Percentiles rank a stretch among this genome's conserved stretches.
Evolutionary conservation across 2,797 vertebrate genomes (phyloP).

Genomic region (Melanotaenia nigrans): DNA sequence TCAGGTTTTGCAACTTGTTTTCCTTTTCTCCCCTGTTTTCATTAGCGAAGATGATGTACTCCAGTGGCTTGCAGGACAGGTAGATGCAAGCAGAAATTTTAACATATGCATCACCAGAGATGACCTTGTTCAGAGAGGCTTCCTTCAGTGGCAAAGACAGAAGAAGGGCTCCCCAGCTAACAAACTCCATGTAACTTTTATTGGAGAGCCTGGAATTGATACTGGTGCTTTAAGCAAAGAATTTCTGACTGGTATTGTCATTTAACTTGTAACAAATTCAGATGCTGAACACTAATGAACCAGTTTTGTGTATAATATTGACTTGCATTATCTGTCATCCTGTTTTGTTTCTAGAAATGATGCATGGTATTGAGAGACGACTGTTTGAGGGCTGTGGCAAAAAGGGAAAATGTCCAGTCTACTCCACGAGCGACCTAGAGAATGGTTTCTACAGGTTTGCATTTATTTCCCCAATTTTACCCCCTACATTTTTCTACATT

Average conservation of each 20-base stretch:
- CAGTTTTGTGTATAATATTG: not conserved
- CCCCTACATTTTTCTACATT: no score
- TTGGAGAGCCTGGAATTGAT: not conserved
- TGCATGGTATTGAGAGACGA: not conserved
- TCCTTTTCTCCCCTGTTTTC: not conserved
- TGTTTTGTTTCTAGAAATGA: not conserved
- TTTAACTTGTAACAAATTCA: not conserved
- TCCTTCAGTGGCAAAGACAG: no score
- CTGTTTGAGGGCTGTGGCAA: not conserved
- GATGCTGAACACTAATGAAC: no score
- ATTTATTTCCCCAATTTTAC: not conserved
- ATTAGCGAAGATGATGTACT: not conserved
- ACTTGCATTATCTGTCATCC: not conserved
- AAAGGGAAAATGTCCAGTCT: not conserved
- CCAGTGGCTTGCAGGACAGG: not conserved
- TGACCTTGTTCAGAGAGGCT: no score
- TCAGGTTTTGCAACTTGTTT: not conserved
- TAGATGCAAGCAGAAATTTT: not conserved
- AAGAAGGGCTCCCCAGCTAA: not conserved
- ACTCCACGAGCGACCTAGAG: not conserved
- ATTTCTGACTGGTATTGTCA: not conserved
- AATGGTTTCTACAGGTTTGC: conserved; percentile 2
- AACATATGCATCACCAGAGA: not conserved
- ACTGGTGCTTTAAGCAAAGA: conserved; percentile 5
- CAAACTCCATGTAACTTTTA: not conserved